Evolutionary conservation across 1,140 invertebrate genomes (phyloP), one percentile per base, ranked within the genome.

Genomic region (Episyrphus balteatus): DNA sequence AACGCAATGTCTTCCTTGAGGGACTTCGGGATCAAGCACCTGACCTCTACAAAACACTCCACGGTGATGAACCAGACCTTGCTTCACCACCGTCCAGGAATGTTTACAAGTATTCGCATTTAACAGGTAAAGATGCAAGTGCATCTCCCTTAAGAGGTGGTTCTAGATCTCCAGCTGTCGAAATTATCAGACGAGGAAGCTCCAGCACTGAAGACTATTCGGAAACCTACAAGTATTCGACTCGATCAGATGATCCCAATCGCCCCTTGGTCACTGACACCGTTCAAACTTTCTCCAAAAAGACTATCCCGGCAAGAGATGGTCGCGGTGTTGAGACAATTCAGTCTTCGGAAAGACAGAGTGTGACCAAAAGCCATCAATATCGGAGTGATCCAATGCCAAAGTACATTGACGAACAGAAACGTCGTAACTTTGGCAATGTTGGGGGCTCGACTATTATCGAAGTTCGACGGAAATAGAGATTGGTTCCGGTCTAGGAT

Each of bases 21-120:
- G 79, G 78, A 2, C 66, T 88, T 10, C 74, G 79, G 52, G 82
- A 84, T 51, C 75, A 82, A 49, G 83, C 85, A 0, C 83, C 84
- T 11, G 81, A 86, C 55, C 72, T 88, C 17, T 88, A 74, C 68
- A 80, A 76, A 61, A 83, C 79, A 41, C 70, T 82, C 47, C 81
- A 78, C 58, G 80, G 77, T 17, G 70, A 77, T 47, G 81, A 83
- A 44, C 71, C 26, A 26, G 30, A 37, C 37, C 14, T 17, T 74
- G 34, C 3, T 21, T 38, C 19, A 38, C 66, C 68, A 14, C 65
- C 75, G 44, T 64, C 69, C 21, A 68, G 68, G 47, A 61, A 70
- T 26, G 7, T 34, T 33, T 45, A 3, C 17, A 39, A 47, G 10
- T 48, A 48, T 31, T 14, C 43, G 34, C 9, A 49, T 33, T 21